Percentiles rank a stretch among this genome's conserved stretches.
Conservation (phyloP, 1,140 invertebrate genomes). For the Riptortus pedestris region DNA sequence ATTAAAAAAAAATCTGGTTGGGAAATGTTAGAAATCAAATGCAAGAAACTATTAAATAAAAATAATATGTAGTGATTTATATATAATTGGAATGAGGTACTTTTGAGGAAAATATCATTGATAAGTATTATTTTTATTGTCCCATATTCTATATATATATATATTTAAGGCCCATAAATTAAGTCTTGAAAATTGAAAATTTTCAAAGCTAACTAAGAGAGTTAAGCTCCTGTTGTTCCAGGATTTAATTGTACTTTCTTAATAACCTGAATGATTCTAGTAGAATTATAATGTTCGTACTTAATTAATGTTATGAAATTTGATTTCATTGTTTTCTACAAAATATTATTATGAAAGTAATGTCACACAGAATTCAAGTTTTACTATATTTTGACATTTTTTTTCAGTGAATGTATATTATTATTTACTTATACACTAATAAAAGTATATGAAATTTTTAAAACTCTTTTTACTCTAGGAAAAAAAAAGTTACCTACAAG, state of each 20-base stretch:
- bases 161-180: slow-evolving; percentile 1
- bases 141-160: slow-evolving; percentile 9
- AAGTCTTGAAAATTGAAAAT: neutral
- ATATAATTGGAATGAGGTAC: slow-evolving; percentile 19
- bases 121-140: slow-evolving; percentile 12
- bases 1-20: neutral
- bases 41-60: slow-evolving; percentile 9
- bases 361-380: slow-evolving; percentile 22
- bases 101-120: slow-evolving; percentile 22
- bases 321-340: neutral
- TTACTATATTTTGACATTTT: neutral
- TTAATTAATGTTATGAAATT: neutral
- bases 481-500: slow-evolving; percentile 26
- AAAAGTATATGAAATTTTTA: neutral
- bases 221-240: neutral
- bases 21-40: slow-evolving; percentile 6
- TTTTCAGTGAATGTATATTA: neutral
- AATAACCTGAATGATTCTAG: neutral
- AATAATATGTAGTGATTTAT: slow-evolving; percentile 10
- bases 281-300: neutral
- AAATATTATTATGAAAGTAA: neutral
- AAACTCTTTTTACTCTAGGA: neutral
- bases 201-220: neutral
- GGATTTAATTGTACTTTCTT: neutral
- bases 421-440: neutral